Evolutionary conservation across 1,140 invertebrate genomes (phyloP), one percentile per base, ranked within the genome.

Genomic region (Dolichoris vasculosae): DNA sequence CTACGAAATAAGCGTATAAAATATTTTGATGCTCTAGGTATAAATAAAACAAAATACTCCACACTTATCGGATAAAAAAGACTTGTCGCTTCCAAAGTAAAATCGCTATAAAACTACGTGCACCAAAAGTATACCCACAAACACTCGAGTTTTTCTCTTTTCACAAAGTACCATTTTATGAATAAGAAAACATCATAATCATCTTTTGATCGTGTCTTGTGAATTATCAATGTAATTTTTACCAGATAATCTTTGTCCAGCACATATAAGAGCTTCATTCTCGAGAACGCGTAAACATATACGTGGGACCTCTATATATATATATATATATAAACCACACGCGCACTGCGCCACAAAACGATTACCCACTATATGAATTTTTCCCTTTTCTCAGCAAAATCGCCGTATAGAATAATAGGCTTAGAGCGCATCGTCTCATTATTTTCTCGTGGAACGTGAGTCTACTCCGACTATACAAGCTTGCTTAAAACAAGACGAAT

Each of bases 221-320:
- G 71, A 85, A 82, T 85, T 85, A 85, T 85, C 84, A 82, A 51
- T 23, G 30, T 51, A 55, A 85, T 85, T 81, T 85, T 85, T 85
- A 81, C n/a, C 30, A 63, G 77, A 85, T 85, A 63, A 85, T 85
- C 67, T 64, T 59, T 35, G 43, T 71, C n/a, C 83, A 32, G 76
- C 30, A n/a, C 26, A 17, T 7, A 32, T 43, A 84, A 84, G 23
- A 84, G 64, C 69, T 85, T 81, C 51, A 79, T 85, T 79, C 48
- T 63, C 30, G 17, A 55, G 30, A 23, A 13, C 48, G 26, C 51
- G 26, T 81, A 75, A 81, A 75, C 38, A 71, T 20, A 85, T 35
- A 84, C 46, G 32, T 71, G 9, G 1, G 40, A 15, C 20, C 43
- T 67, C 0, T n/a, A 15, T 30, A 13, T 83, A 59, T 32, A 63